Conservation (phyloP, 2,888 invertebrate genomes). For the Amblyjoppa proteus region DNA sequence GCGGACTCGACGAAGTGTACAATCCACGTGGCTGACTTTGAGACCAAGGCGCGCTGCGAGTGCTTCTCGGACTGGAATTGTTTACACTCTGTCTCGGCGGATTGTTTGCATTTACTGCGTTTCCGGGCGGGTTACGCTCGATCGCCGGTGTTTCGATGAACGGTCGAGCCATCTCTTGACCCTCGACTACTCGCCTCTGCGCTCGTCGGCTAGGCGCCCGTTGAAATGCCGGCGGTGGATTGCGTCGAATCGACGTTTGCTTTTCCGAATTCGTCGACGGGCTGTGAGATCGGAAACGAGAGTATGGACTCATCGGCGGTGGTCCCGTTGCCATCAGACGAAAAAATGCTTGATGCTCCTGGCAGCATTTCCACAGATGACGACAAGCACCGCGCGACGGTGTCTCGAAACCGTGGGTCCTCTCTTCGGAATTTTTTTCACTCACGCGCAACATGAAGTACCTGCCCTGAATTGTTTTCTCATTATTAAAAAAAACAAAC, state of each 20-base stretch:
- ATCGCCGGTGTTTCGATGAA: slow-evolving; percentile 79
- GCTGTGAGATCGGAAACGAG: slow-evolving; percentile 84
- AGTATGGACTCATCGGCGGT: slow-evolving; percentile 83
- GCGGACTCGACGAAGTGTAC: slow-evolving; percentile 92
- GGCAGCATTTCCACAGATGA: slow-evolving; percentile 98
- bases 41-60: slow-evolving; percentile 93
- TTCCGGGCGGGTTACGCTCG: slow-evolving; percentile 74
- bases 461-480: slow-evolving; percentile 87
- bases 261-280: slow-evolving; percentile 81
- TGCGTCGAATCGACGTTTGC: slow-evolving; percentile 84
- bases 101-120: slow-evolving; percentile 70
- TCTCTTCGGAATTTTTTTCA: slow-evolving; percentile 98
- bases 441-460: slow-evolving; percentile 98
- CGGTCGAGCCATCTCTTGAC: slow-evolving; percentile 85
- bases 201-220: slow-evolving; percentile 92
- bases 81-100: slow-evolving; percentile 74
- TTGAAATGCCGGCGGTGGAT: slow-evolving; percentile 91
- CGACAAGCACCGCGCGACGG: slow-evolving; percentile 96
- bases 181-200: slow-evolving; percentile 89
- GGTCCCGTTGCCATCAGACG: slow-evolving; percentile 90
- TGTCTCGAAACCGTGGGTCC: slow-evolving; percentile 98
- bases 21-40: slow-evolving; percentile 91
- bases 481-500: not conserved
- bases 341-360: slow-evolving; percentile 98
- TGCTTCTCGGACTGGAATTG: slow-evolving; percentile 89